Evolutionary conservation across 2,888 invertebrate genomes (phyloP).

Genomic region (Pheosia gnoma): DNA sequence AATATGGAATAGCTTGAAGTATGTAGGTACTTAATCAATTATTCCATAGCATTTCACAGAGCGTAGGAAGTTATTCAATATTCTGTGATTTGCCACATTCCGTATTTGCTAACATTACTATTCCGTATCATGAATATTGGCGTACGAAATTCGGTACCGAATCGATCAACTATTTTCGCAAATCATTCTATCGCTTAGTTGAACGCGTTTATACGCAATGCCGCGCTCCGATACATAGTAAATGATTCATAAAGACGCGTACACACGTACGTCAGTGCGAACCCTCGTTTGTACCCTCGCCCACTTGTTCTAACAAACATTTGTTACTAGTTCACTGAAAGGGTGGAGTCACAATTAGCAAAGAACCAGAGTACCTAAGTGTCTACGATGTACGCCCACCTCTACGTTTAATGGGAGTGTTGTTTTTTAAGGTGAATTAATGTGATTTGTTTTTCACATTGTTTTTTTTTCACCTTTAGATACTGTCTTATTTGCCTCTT

Average conservation of each 20-base stretch:
- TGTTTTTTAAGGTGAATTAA: conserved; percentile 41
- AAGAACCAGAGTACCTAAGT: conserved; percentile 59
- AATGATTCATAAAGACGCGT: conserved; percentile 34
- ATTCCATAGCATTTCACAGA: not conserved
- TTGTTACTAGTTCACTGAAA: conserved; percentile 47
- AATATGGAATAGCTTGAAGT: not conserved
- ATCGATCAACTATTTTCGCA: conserved; percentile 34
- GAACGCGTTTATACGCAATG: conserved; percentile 28
- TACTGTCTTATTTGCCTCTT: no score
- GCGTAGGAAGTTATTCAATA: not conserved
- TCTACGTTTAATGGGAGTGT: conserved; percentile 42
- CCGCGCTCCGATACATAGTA: conserved; percentile 7
- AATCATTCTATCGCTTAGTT: conserved; percentile 31
- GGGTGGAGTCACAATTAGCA: conserved; percentile 67
- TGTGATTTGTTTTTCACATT: not conserved
- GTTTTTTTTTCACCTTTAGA: no score
- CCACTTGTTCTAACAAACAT: conserved; percentile 47
- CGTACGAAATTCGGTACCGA: conserved; percentile 6
- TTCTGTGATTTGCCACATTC: not conserved
- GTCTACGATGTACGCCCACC: conserved; percentile 59
- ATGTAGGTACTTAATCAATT: not conserved
- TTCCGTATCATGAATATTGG: conserved; percentile 4
- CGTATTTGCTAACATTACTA: conserved; percentile 2
- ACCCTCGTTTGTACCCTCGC: conserved; percentile 45
- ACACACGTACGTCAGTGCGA: conserved; percentile 35